These are phyloP conservation scores for Yponomeuta cagnagella DNA, from an alignment of 2,888 invertebrate genomes.

Conservation along the genomic window DNA sequence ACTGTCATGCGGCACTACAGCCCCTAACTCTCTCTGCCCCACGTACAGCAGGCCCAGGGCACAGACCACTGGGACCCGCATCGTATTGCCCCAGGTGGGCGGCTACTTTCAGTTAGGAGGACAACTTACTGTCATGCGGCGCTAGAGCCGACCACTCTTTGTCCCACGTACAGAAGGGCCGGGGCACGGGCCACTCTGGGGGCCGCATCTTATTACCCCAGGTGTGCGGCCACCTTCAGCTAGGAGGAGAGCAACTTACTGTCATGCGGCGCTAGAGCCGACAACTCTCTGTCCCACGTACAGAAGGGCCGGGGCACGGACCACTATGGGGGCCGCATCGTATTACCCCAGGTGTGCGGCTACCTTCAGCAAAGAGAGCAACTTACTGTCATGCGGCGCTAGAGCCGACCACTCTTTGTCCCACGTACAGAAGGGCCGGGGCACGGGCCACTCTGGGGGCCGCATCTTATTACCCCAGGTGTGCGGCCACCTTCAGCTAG, in stretches of 20 bases:
- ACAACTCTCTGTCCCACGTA: constrained; percentile 94
- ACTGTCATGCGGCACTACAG: constrained; percentile 95
- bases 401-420: constrained; percentile 93
- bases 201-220: constrained; percentile 90
- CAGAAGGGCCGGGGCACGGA: constrained; percentile 82
- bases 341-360: constrained; percentile 77
- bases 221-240: constrained; percentile 78
- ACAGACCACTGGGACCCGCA: constrained; percentile 83
- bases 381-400: constrained; percentile 90
- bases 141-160: constrained; percentile 72
- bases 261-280: constrained; percentile 93
- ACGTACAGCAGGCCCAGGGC: constrained; percentile 92
- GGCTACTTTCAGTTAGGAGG: constrained; percentile 36
- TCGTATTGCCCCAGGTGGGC: constrained; percentile 93
- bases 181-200: constrained; percentile 88
- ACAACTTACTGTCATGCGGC: constrained; percentile 70
- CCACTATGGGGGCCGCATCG: constrained; percentile 86
- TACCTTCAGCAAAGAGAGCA: not conserved
- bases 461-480: constrained; percentile 85
- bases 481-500: not conserved
- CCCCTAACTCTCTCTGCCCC: constrained; percentile 92
- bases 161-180: constrained; percentile 91
- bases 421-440: constrained; percentile 90
- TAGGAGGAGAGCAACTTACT: constrained; percentile 64
- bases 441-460: constrained; percentile 89